phyloP scores from a whole-genome alignment of 1,140 invertebrate genomes.

The Stegodyphus dumicola region DNA sequence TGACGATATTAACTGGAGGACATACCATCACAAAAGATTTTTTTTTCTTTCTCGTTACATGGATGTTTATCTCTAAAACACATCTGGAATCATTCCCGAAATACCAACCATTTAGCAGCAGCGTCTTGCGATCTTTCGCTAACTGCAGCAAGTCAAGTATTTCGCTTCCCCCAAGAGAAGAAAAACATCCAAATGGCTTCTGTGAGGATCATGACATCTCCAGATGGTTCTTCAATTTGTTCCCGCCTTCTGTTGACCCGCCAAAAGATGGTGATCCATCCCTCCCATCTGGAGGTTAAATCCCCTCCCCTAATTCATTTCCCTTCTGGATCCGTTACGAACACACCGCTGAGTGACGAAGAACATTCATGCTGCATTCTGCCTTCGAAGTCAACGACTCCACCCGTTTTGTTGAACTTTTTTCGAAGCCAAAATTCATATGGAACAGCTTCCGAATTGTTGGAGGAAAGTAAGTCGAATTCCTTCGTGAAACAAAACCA shows the following conservation, averaged over 20 bases:
- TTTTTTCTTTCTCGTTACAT: no score
- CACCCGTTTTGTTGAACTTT: background rate
- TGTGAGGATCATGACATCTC: constrained; percentile 19
- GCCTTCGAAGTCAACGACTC: constrained; percentile 12
- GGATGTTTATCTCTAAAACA: no score
- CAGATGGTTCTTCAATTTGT: constrained; percentile 36
- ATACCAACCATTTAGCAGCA: no score
- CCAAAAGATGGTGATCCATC: constrained; percentile 34
- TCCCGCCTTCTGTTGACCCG: constrained; percentile 34
- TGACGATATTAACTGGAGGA: no score
- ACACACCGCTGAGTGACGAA: constrained; percentile 14
- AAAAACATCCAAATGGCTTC: background rate
- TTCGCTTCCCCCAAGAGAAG: constrained; percentile 2
- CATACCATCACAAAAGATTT: no score
- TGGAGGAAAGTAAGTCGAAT: no score
- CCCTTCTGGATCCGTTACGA: background rate
- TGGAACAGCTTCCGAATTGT: no score
- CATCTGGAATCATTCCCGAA: no score
- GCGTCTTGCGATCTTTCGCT: no score
- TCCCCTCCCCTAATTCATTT: constrained; percentile 7
- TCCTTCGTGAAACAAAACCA: no score
- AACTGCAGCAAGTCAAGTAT: background rate
- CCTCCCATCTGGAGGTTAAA: constrained; percentile 17
- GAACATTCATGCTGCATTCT: constrained; percentile 8
- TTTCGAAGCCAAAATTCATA: no score